Evolutionary conservation across 1,140 invertebrate genomes (phyloP).

Genomic region (Stenopsyche tienmushanensis): DNA sequence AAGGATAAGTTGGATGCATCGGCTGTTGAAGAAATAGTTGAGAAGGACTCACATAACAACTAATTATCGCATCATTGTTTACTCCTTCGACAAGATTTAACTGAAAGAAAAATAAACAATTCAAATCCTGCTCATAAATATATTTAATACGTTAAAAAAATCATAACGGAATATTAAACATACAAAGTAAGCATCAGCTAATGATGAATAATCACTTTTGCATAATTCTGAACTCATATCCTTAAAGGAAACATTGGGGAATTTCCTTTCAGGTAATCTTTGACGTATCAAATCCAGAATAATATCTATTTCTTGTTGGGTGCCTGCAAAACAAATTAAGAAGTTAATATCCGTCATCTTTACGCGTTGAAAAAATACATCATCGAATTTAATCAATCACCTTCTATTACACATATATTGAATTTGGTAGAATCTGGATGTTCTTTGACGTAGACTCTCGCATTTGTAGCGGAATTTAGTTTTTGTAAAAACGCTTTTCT

Average conservation of each 20-base stretch:
- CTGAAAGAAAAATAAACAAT: conserved; percentile 54
- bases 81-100: conserved; percentile 84
- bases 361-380: background rate
- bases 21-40: conserved; percentile 93
- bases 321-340: conserved; percentile 55
- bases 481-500: conserved; percentile 78
- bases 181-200: conserved; percentile 55
- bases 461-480: conserved; percentile 76
- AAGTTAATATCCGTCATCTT: conserved; percentile 3
- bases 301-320: conserved; percentile 70
- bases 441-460: conserved; percentile 74
- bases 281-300: conserved; percentile 81
- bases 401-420: conserved; percentile 84
- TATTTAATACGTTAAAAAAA: background rate
- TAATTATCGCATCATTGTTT: conserved; percentile 90
- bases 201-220: conserved; percentile 57
- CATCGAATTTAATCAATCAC: conserved; percentile 45
- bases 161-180: conserved; percentile 36
- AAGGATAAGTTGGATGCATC: conserved; percentile 86
- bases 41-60: conserved; percentile 77
- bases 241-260: conserved; percentile 76
- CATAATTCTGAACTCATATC: conserved; percentile 67
- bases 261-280: conserved; percentile 77
- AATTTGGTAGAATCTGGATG: conserved; percentile 68
- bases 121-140: background rate